Conservation (phyloP, 2,888 invertebrate species). For the Nomada goodeniana region DNA sequence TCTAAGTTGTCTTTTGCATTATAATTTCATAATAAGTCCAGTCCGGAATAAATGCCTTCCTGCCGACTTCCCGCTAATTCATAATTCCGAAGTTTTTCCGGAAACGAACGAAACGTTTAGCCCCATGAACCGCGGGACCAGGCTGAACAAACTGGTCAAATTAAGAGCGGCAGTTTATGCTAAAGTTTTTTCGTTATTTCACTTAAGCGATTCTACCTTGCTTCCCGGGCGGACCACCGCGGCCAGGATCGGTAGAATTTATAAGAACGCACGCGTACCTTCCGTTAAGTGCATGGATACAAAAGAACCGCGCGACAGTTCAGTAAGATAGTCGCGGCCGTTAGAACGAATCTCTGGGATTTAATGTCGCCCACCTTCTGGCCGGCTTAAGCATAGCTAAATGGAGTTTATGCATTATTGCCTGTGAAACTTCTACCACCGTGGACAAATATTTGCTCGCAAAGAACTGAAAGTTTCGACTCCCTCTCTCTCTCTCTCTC, state of each 20-base stretch:
- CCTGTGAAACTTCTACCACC: conserved; percentile 60
- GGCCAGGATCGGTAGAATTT: conserved; percentile 72
- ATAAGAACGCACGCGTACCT: conserved; percentile 76
- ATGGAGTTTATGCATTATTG: conserved; percentile 72
- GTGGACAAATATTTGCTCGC: conserved; percentile 43
- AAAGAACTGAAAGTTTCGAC: conserved; percentile 19
- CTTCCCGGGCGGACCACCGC: conserved; percentile 9
- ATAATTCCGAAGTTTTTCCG: conserved; percentile 73
- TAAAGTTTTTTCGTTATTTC: conserved; percentile 71
- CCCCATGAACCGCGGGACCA: conserved; percentile 37
- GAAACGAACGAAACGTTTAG: conserved; percentile 72
- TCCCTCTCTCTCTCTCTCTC: not conserved
- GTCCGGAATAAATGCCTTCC: conserved; percentile 66
- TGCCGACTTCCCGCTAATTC: conserved; percentile 71
- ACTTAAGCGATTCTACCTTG: conserved; percentile 63
- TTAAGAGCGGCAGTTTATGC: conserved; percentile 72
- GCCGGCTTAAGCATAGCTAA: conserved; percentile 68
- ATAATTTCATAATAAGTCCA: conserved; percentile 71
- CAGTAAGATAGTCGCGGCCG: conserved; percentile 82
- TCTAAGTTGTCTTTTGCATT: conserved; percentile 68
- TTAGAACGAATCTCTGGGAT: conserved; percentile 84
- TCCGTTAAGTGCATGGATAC: conserved; percentile 37
- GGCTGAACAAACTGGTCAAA: conserved; percentile 70
- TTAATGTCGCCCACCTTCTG: conserved; percentile 78
- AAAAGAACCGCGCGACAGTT: conserved; percentile 79